Base-by-base conservation (phyloP, 2,797 vertebrate species). In the Pachyuromys duprasi region DNA sequence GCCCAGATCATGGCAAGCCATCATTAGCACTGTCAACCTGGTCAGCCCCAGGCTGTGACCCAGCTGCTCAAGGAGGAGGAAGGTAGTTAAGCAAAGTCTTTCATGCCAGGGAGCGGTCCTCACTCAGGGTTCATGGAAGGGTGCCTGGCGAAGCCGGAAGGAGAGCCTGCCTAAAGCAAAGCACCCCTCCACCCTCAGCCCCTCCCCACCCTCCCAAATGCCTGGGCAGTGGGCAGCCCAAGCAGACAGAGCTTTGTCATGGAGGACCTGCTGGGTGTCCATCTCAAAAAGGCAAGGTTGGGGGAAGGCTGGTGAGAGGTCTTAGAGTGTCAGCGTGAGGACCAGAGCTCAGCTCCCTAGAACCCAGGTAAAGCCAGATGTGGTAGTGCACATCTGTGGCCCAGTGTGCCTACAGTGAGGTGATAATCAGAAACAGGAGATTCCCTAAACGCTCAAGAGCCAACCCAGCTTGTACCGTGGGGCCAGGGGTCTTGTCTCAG, bases 21-120 rank as follows among this genome's bases (percentile, higher is more conserved):
- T 98, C 57, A 97, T 98, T 97, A 97, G 57, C 42, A 31, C 20
- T 72, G 8, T 8, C 57, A 24, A n/a, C 63, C 80, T 72, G 72
- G 84, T 36, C 75, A 33, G 60, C 89, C 69, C 62, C 24, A 5
- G 94, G 91, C 57, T 22, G n/a, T 74, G 62, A 67, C 72, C 89
- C 4, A 5, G 83, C n/a, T 69, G 49, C 67, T 6, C 24, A 63
- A 93, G 79, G 86, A 82, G 91, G 70, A 15, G 0, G 74, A 75
- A 94, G 65, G 80, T 96, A 45, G 70, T 93, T 87, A 91, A 42
- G 60, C 74, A 53, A 90, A 96, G 81, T 55, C 95, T 93, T 87
- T 96, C 67, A 79, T 94, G 89, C 63, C 65, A 13, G 15, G 72
- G 26, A 74, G 15, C 4, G 55, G 39, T 55, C 28, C 78, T 18